Percentiles rank a stretch among this genome's conserved stretches.
Conservation (phyloP, 2,797 vertebrate genomes). For the Varecia variegata region DNA sequence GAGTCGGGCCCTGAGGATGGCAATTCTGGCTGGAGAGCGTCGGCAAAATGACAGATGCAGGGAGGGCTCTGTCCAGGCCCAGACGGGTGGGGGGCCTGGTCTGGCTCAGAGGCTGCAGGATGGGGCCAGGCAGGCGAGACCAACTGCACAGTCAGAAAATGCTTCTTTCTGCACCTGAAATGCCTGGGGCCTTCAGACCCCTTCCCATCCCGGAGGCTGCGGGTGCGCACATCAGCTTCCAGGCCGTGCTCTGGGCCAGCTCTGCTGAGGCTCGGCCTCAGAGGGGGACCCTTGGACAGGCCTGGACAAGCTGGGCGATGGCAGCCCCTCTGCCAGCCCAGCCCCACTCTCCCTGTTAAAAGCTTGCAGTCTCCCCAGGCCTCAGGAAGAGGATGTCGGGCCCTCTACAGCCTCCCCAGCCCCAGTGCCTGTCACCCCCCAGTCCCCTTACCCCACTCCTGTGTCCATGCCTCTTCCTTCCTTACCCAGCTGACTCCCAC, state of each 20-base stretch:
- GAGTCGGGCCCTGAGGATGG: neutral
- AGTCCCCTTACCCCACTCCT: neutral
- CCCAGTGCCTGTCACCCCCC: neutral
- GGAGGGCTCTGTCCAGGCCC: neutral
- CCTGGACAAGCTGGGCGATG: neutral
- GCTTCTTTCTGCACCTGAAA: neutral
- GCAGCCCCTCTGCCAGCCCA: neutral
- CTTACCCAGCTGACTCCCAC: too few species aligned
- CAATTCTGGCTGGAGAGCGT: too few species aligned
- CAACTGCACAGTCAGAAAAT: fast-evolving
- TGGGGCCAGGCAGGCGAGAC: neutral
- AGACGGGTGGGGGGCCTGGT: neutral
- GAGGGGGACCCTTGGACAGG: neutral
- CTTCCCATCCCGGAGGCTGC: neutral
- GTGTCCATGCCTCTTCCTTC: neutral
- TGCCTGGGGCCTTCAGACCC: neutral
- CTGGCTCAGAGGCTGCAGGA: neutral
- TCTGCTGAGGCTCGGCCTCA: neutral
- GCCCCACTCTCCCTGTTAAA: neutral
- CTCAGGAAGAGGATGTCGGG: neutral
- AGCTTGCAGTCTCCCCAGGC: neutral
- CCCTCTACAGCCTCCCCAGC: neutral
- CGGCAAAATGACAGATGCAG: neutral
- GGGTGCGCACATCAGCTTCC: neutral
- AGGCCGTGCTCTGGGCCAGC: neutral